These are phyloP conservation scores for Botia kubotai DNA, from an alignment of 2,797 vertebrate genomes.

Conservation along the genomic window DNA sequence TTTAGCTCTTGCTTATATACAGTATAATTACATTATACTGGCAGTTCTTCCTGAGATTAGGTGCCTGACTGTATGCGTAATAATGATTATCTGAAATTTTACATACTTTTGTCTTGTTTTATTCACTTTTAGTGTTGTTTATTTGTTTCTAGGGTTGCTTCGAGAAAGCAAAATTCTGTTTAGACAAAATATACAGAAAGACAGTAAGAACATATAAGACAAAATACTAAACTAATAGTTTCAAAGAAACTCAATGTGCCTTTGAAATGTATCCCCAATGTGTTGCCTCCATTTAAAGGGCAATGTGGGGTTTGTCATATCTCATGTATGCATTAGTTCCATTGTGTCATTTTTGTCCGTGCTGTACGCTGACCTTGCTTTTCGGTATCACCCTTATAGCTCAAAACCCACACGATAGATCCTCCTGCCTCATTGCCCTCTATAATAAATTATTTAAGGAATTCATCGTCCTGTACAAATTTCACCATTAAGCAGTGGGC, in stretches of 20 bases:
- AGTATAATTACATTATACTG: not conserved
- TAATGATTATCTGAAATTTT: no score
- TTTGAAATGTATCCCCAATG: not conserved
- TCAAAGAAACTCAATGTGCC: not conserved
- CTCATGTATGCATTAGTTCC: conserved; percentile 10
- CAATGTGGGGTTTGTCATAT: conserved; percentile 6
- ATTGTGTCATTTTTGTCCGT: conserved; percentile 10
- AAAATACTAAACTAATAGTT: not conserved
- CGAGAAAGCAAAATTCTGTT: no score
- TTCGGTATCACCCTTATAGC: conserved; percentile 41
- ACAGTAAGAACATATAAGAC: not conserved
- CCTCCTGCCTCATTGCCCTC: conserved; percentile 37
- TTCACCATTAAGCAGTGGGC: conserved; percentile 38
- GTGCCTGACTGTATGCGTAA: no score
- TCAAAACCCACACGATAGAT: conserved; percentile 4
- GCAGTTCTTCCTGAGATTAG: no score
- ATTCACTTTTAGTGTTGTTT: no score
- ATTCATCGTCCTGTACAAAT: conserved; percentile 43
- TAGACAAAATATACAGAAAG: no score
- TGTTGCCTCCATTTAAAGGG: not conserved
- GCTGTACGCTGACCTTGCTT: conserved; percentile 42
- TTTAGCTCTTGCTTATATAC: not conserved
- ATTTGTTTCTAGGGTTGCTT: no score
- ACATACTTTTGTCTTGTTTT: no score
- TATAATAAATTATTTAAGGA: conserved; percentile 42